Evolutionary conservation across 2,113 vertebrate genomes (phyloP), one percentile per base, ranked within the genome.

Genomic region (Verasper variegatus): DNA sequence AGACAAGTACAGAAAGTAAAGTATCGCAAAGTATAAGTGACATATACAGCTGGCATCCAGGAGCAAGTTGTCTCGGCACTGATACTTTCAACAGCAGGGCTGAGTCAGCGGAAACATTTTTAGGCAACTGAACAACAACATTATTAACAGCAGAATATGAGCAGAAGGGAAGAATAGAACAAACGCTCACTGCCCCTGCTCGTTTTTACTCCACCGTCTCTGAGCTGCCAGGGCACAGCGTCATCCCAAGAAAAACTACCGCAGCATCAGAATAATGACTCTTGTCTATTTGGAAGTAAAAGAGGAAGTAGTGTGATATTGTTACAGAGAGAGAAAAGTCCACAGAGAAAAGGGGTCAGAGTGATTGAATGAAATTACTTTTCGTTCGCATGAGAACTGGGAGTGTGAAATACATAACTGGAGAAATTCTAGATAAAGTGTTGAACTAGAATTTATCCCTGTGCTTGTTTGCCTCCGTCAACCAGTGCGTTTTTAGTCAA

Each of bases 51-150:
- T 35, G 27, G 20, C 24, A 20, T 51, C 45, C 5, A 49, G 17
- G 45, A 49, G 45, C 17, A 49, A 18, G 20, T 54, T 54, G 51
- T 54, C 42, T 66, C 18, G 51, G 12, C 3, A 26, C 40, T 59
- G 42, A 59, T 27, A 5, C 21, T 52, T 51, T 51, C 37, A 78
- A 49, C 40, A 59, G 26, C 23, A 8, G 20, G 20, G 17, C 9
- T 68, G 31, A 76, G 31, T 76, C 45, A 42, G 31, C 4, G 1
- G 31, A 61, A 37, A 67, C 5, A n/a, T 26, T 52, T 42, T 42
- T 26, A 27, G 20, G 6, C 18, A 51, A 49, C 10, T 9, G 11
- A 54, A 54, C 47, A 54, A 54, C 47, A 60, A 42, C 47, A 31
- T 55, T 58, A 54, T 69, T 62, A 63, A 45, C 24, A 9, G 35